These are phyloP conservation scores for Polypedilum vanderplanki DNA, from an alignment of 1,140 invertebrate genomes.

Conservation along the genomic window DNA sequence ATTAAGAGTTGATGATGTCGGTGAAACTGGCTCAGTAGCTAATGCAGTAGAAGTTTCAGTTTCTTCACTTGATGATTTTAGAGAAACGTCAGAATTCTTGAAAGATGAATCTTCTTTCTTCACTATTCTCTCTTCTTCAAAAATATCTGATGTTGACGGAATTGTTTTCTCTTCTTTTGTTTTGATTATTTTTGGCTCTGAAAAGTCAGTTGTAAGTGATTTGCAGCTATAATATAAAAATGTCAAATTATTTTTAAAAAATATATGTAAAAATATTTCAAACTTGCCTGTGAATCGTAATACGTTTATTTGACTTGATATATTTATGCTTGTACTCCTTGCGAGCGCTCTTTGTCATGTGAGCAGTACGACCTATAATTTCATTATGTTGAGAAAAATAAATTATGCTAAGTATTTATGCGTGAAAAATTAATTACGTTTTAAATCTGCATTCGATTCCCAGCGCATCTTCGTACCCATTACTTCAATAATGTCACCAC, in stretches of 20 bases:
- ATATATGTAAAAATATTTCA: background rate
- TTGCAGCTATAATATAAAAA: background rate
- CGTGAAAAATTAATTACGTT: background rate
- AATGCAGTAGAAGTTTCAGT: background rate
- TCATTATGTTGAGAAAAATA: background rate
- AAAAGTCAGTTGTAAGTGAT: background rate
- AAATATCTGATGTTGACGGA: background rate
- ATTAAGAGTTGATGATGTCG: background rate
- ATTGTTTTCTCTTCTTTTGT: background rate
- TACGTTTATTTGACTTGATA: background rate
- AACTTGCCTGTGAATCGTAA: constrained; percentile 16
- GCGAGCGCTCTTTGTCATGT: background rate
- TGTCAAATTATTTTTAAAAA: background rate
- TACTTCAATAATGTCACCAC: background rate
- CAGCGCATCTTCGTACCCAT: background rate
- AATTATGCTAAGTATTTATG: background rate
- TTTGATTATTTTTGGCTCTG: background rate
- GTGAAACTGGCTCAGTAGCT: background rate
- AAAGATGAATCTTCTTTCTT: background rate
- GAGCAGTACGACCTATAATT: background rate
- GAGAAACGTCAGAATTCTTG: background rate
- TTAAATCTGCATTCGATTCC: background rate
- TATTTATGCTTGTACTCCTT: background rate
- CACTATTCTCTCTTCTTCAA: background rate
- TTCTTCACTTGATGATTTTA: background rate